Evolutionary conservation across 2,888 invertebrate genomes (phyloP).

Genomic region (Blastobasis lacticolella): DNA sequence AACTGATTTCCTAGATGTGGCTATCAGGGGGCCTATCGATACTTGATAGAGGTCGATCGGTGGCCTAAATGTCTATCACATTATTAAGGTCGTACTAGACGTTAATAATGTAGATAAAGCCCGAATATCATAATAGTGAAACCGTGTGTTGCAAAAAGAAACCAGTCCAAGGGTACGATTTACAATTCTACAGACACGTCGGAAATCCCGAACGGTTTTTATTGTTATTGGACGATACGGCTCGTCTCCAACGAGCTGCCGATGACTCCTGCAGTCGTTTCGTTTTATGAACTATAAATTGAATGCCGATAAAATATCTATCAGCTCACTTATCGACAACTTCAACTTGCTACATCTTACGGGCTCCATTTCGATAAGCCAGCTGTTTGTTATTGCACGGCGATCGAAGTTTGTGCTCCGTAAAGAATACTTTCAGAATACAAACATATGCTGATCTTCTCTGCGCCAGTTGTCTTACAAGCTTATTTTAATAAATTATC

Average conservation of each 20-base stretch:
- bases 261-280: constrained; percentile 23
- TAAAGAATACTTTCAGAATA: too few species aligned
- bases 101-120: too few species aligned
- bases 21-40: constrained; percentile 8
- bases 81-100: too few species aligned
- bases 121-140: too few species aligned
- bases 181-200: constrained; percentile 23
- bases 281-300: constrained; percentile 10
- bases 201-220: constrained; percentile 36
- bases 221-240: constrained; percentile 31
- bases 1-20: constrained; percentile 4
- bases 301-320: constrained; percentile 2
- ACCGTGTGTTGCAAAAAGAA: constrained; percentile 18
- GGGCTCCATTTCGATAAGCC: too few species aligned
- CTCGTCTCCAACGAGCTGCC: constrained; percentile 23
- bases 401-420: too few species aligned
- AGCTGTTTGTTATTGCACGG: too few species aligned
- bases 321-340: not conserved
- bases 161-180: constrained; percentile 45
- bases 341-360: not conserved
- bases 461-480: too few species aligned
- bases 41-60: constrained; percentile 9
- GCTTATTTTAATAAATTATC: too few species aligned
- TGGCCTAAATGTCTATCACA: too few species aligned
- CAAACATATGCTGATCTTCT: too few species aligned